Evolutionary conservation across 2,888 invertebrate species (phyloP), one percentile per base, ranked within the genome.

Genomic region (Linyphia triangularis): DNA sequence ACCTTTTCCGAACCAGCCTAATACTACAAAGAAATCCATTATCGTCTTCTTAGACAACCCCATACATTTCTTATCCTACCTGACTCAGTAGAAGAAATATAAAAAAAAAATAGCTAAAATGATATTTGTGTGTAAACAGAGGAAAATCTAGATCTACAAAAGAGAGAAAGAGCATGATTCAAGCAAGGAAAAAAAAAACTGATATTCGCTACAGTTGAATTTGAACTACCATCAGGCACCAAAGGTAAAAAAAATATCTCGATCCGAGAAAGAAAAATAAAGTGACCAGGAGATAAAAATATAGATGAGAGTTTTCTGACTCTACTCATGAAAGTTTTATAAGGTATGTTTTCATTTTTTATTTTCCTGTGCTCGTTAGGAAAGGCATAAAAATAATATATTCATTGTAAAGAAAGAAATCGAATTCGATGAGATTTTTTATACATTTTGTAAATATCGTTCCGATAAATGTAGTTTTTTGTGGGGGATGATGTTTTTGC

Each of bases 291-390:
- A 24, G 22, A 40, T 40, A 43, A 57, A 73, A 73, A 73, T 28
- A 59, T 57, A 57, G n/a, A 57, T 73, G 57, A 57, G 28, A 57
- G 30, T 73, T 73, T 73, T 57, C 24, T n/a, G 33, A 51, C 26
- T 37, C n/a, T 28, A 9, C 57, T 73, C 57, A 73, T 73, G 73
- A 73, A 73, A 73, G 51, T 73, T 73, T 73, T 57, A 73, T 73
- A 28, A 57, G 57, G 24, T 22, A 43, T n/a, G 13, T n/a, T 70
- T 70, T 40, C 40, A 10, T 51, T 13, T 51, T 51, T 43, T 43
- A 16, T 28, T n/a, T 33, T 28, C n/a, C 9, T 33, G 16, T 33
- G 19, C 67, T 67, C 67, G 67, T 67, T 67, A 67, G 67, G 67
- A 67, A 19, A 6, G 33, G n/a, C 33, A 67, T 67, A 33, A 33